phyloP scores from a whole-genome alignment of 2,888 invertebrate genomes.

The Napeogenes sylphis region DNA sequence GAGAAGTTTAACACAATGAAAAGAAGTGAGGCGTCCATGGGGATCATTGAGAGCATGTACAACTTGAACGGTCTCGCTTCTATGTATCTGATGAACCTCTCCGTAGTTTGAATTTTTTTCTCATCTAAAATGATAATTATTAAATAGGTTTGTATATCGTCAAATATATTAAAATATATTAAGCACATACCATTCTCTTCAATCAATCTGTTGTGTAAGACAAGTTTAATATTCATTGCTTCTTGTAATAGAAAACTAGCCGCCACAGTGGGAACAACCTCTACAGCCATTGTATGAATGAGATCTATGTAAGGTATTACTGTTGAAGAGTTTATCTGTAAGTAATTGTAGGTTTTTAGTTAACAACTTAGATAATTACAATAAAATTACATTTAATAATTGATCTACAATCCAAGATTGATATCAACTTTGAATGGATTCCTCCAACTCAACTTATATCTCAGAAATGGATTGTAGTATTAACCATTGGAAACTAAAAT shows the following conservation, averaged over 20 bases:
- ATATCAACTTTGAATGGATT: no score
- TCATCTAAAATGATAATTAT: constrained; percentile 14
- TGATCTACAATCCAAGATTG: no score
- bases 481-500: no score
- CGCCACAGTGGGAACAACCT: not conserved
- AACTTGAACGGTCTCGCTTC: constrained; percentile 24
- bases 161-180: not conserved
- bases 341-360: not conserved
- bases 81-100: constrained; percentile 17
- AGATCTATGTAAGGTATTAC: not conserved
- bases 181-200: constrained; percentile 16
- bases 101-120: constrained; percentile 6
- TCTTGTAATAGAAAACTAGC: constrained; percentile 10
- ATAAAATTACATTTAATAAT: no score
- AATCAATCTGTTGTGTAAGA: constrained; percentile 15
- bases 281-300: not conserved
- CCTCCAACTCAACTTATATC: no score
- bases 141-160: not conserved
- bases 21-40: constrained; percentile 20
- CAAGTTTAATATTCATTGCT: constrained; percentile 14
- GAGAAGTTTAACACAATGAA: constrained; percentile 16
- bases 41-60: constrained; percentile 18
- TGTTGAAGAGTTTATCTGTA: not conserved
- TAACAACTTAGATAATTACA: no score
- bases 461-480: no score